Base-by-base conservation (phyloP, 2,888 invertebrate species). In the Apotomis capreana region DNA sequence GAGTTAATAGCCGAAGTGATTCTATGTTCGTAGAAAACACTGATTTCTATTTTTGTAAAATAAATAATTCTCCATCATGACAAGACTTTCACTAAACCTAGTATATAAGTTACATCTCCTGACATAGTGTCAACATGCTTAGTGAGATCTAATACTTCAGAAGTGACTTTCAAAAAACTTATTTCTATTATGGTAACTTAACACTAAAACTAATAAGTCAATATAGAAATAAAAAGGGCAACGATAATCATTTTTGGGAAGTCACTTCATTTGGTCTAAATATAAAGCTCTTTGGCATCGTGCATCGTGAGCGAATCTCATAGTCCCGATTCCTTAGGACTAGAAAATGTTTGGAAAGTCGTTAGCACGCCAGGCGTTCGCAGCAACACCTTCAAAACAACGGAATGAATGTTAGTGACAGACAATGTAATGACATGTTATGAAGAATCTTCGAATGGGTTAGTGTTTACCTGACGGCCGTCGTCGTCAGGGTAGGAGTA, bases 41-140 rank as follows among this genome's bases (percentile, higher is more conserved):
- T 83, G 81, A 84, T 89, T 89, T 89, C 86, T 91, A 91, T 89
- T 92, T 91, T 92, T 92, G 91, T 92, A 91, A 67, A 91, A 91
- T 92, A 92, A 91, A 91, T 80, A 79, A 84, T 86, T 77, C 83
- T 83, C 78, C 81, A 82, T 78, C 80, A 79, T 76, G 69, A 76
- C 55, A 51, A 67, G 62, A 46, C 54, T 75, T 74, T 75, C 13
- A 69, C 44, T 64, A 55, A 44, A n/a, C 44, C 44, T 64, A 54
- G 6, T 5, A 51, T 49, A 69, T 46, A 60, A 6, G 26, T 13
- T 65, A 57, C 46, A 51, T 73, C 58, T 26, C 12, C 15, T 54
- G 40, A 26, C 68, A 55, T 15, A 46, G 5, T 46, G 44, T 36
- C 55, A 69, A 67, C 63, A 64, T 76, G 64, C 73, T 71, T 71